Conservation (phyloP, 2,797 vertebrate species). For the Rhynchonycteris naso region DNA sequence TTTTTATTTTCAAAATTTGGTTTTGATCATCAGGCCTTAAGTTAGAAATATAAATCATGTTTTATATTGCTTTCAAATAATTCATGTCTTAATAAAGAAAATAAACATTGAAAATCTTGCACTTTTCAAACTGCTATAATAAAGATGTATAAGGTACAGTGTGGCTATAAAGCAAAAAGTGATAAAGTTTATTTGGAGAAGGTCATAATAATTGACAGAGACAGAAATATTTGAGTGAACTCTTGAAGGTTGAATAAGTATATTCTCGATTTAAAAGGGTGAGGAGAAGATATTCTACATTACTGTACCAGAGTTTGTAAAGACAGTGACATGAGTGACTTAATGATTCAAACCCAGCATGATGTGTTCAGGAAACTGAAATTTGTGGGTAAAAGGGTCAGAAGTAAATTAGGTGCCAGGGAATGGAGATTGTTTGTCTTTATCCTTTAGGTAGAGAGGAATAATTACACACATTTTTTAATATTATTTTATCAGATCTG, state of each 20-base stretch:
- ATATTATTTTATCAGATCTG: not conserved
- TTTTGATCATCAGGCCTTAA: not conserved
- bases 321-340: slow-evolving; percentile 22
- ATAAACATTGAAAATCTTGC: not conserved
- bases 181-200: slow-evolving; percentile 6
- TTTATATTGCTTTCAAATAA: not conserved
- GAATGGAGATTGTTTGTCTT: not conserved
- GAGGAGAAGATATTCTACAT: not conserved
- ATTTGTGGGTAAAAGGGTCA: slow-evolving; percentile 29
- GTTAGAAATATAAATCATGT: not conserved
- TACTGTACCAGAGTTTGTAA: slow-evolving; percentile 1
- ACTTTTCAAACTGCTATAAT: not conserved
- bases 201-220: not conserved
- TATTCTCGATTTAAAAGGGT: not conserved
- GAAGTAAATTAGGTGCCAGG: not conserved
- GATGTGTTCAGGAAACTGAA: not conserved
- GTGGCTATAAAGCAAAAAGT: not conserved
- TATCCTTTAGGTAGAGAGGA: not conserved
- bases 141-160: not conserved
- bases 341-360: not conserved
- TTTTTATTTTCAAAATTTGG: slow-evolving; percentile 8
- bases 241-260: not conserved
- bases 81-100: not conserved
- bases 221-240: not conserved
- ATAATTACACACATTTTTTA: slow-evolving; percentile 5